Percentiles rank a stretch among this genome's conserved stretches.
Evolutionary conservation across 2,888 invertebrate species (phyloP).

Genomic region (Eugnorisma glareosa): DNA sequence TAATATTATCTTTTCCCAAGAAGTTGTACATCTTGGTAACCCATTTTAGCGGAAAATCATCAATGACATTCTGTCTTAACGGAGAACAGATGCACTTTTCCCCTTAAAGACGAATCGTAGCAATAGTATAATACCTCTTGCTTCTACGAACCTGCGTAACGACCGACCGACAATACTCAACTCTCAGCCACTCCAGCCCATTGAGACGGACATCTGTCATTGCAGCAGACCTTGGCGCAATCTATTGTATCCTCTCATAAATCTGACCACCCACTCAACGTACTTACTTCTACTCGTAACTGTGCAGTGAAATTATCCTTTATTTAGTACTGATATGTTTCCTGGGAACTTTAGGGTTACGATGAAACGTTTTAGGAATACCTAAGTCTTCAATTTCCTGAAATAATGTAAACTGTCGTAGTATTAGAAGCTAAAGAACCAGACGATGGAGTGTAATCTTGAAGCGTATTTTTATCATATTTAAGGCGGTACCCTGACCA

Average conservation of each 20-base stretch:
- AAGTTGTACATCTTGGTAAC: neutral
- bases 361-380: neutral
- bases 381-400: neutral
- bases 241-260: constrained; percentile 77
- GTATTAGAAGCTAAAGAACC: neutral
- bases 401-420: neutral
- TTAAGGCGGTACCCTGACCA: too few species aligned
- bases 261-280: constrained; percentile 71
- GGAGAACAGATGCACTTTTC: constrained; percentile 3
- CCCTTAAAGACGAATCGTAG: constrained; percentile 17
- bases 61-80: neutral
- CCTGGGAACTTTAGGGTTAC: constrained; percentile 1
- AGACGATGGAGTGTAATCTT: neutral
- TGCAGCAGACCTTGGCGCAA: constrained; percentile 80
- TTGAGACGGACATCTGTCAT: constrained; percentile 82
- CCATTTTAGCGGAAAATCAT: too few species aligned
- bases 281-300: constrained; percentile 27
- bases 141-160: neutral
- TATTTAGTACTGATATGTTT: constrained; percentile 24
- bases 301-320: constrained; percentile 50
- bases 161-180: constrained; percentile 45
- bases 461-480: neutral
- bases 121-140: neutral
- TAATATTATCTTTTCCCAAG: neutral
- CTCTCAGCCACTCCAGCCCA: constrained; percentile 68